A percentile compares a stretch with the other conserved stretches of the same genome.
These are phyloP conservation scores for Drosophila micromelanica DNA, from an alignment of 1,140 invertebrate species.

Conservation along the genomic window DNA sequence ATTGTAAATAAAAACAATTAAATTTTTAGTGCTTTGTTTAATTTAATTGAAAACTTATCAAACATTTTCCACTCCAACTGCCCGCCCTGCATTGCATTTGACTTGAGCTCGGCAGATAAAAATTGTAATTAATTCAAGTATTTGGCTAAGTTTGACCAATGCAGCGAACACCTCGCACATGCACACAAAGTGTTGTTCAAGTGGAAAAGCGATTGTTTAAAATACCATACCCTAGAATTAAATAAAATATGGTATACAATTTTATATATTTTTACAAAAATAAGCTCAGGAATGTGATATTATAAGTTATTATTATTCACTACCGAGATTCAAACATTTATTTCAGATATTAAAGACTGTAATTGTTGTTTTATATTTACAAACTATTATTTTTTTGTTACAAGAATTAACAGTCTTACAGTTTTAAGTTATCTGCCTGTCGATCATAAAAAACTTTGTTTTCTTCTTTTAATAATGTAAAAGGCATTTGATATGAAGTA, in stretches of 20 bases:
- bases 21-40: slow-evolving; percentile 28
- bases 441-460: not conserved
- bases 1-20: slow-evolving; percentile 51
- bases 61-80: slow-evolving; percentile 43
- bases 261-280: too few relatives aligned
- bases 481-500: not conserved
- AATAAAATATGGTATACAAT: too few relatives aligned
- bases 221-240: not conserved
- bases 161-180: slow-evolving; percentile 11
- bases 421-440: too few relatives aligned
- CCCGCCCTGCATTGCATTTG: slow-evolving; percentile 8
- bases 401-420: too few relatives aligned
- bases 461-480: not conserved
- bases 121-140: slow-evolving; percentile 39
- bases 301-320: too few relatives aligned
- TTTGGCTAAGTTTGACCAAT: slow-evolving; percentile 3
- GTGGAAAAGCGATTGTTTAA: slow-evolving; percentile 1
- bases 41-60: slow-evolving; percentile 54
- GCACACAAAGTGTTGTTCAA: slow-evolving; percentile 3
- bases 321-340: too few relatives aligned
- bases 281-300: too few relatives aligned
- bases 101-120: slow-evolving; percentile 27
- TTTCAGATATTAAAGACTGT: too few relatives aligned
- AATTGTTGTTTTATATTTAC: too few relatives aligned
- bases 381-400: too few relatives aligned